Evolutionary conservation across 2,888 invertebrate species (phyloP).

Genomic region (Drosophila percnosoma): DNA sequence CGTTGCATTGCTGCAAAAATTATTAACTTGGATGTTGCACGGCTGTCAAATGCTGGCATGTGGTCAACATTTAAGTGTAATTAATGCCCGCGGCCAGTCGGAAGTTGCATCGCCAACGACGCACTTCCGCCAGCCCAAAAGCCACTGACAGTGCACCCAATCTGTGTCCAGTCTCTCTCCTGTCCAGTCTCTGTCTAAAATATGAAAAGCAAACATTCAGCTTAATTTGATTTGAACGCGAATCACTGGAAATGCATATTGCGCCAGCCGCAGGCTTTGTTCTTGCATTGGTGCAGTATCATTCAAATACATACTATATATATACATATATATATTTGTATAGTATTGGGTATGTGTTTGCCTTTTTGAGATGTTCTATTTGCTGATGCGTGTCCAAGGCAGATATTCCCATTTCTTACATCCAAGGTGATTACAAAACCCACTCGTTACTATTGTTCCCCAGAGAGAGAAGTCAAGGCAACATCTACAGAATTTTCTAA

Average conservation of each 20-base stretch:
- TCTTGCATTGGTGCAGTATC: slow-evolving; percentile 7
- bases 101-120: slow-evolving; percentile 67
- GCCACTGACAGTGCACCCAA: slow-evolving; percentile 3
- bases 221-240: slow-evolving; percentile 76
- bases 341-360: not conserved
- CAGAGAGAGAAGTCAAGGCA: slow-evolving; percentile 7
- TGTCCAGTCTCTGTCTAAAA: slow-evolving; percentile 21
- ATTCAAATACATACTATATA: not conserved
- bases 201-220: slow-evolving; percentile 74
- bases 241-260: slow-evolving; percentile 23
- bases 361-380: not conserved
- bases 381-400: slow-evolving; percentile 23
- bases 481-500: not conserved
- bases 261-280: slow-evolving; percentile 4
- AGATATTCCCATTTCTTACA: slow-evolving; percentile 5
- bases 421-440: slow-evolving; percentile 34
- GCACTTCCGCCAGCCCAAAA: slow-evolving; percentile 51
- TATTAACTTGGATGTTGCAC: slow-evolving; percentile 59
- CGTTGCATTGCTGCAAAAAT: slow-evolving; percentile 59
- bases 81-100: slow-evolving; percentile 83
- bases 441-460: slow-evolving; percentile 27
- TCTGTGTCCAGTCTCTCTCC: slow-evolving; percentile 1
- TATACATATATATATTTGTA: not conserved
- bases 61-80: slow-evolving; percentile 85
- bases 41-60: slow-evolving; percentile 83